These are phyloP conservation scores for Mesopsocus fuscifrons DNA, from an alignment of 2,888 invertebrate genomes.

Conservation along the genomic window DNA sequence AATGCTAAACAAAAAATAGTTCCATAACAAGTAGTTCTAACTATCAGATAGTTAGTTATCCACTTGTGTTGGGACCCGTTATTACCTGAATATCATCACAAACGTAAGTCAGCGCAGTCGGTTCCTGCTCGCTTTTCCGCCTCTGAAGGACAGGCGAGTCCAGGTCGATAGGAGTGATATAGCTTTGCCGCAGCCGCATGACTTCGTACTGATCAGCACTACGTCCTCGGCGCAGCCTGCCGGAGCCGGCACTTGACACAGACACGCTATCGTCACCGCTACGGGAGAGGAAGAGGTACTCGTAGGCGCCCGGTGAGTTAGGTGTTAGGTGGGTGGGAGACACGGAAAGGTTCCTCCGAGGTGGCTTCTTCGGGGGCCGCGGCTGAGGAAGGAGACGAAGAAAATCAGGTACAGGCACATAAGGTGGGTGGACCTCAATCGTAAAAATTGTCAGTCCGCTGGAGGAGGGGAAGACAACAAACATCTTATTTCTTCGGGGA, in stretches of 20 bases:
- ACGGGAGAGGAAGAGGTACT: conserved; percentile 41
- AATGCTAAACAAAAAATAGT: too few relatives aligned
- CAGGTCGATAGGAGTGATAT: conserved; percentile 17
- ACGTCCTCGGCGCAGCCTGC: conserved; percentile 40
- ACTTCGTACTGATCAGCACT: conserved; percentile 64
- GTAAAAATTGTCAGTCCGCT: too few relatives aligned
- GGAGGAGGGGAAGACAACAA: too few relatives aligned
- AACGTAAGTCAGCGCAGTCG: conserved; percentile 51
- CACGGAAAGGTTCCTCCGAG: conserved; percentile 65
- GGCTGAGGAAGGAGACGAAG: conserved; percentile 32
- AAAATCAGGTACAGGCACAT: too few relatives aligned
- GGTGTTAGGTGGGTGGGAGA: conserved; percentile 57
- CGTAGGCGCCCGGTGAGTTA: conserved; percentile 35
- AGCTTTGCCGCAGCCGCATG: conserved; percentile 38
- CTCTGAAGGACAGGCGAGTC: conserved; percentile 23
- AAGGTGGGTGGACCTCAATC: conserved; percentile 2
- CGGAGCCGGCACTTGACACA: conserved; percentile 2
- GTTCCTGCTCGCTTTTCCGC: conserved; percentile 33
- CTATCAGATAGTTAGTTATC: too few relatives aligned
- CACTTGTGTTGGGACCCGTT: too few relatives aligned
- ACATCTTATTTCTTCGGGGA: too few relatives aligned
- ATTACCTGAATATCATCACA: conserved; percentile 42
- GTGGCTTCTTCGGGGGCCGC: conserved; percentile 78
- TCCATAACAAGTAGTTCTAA: too few relatives aligned
- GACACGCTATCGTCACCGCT: conserved; percentile 38